Evolutionary conservation across 2,797 vertebrate species (phyloP).

Genomic region (Aselliscus stoliczkanus): DNA sequence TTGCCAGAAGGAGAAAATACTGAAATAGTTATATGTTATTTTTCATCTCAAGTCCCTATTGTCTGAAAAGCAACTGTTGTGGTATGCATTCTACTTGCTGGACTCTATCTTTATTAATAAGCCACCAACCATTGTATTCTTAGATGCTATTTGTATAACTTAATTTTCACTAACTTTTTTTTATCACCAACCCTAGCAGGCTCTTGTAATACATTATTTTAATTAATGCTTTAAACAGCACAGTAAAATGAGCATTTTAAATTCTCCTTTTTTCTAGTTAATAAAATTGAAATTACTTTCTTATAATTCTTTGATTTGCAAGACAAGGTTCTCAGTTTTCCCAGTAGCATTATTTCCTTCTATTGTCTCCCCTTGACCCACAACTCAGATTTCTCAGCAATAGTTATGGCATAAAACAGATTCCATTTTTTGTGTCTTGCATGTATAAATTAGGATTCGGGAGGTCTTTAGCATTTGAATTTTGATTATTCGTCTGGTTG

Average conservation of each 20-base stretch:
- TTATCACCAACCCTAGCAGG: background rate
- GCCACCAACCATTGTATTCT: background rate
- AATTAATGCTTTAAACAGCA: conserved; percentile 11
- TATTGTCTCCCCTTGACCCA: background rate
- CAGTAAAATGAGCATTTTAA: background rate
- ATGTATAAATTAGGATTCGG: background rate
- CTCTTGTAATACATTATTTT: background rate
- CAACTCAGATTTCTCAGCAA: background rate
- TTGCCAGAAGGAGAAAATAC: conserved; percentile 32
- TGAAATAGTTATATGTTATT: background rate
- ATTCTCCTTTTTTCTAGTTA: background rate
- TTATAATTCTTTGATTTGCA: background rate
- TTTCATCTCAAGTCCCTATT: background rate
- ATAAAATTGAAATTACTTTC: background rate
- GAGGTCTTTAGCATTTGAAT: background rate
- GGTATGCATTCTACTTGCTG: background rate
- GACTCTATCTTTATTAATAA: conserved; percentile 6
- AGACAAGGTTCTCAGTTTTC: background rate
- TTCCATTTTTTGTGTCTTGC: background rate
- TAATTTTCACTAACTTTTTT: background rate
- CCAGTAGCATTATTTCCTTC: background rate
- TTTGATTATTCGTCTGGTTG: conserved; percentile 9
- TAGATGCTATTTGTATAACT: conserved; percentile 6
- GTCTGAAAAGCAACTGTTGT: conserved; percentile 3
- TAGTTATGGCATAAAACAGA: background rate